Percentiles rank a stretch among this genome's conserved stretches.
phyloP scores from a whole-genome alignment of 2,888 invertebrate genomes.

The Cyaniris semiargus region DNA sequence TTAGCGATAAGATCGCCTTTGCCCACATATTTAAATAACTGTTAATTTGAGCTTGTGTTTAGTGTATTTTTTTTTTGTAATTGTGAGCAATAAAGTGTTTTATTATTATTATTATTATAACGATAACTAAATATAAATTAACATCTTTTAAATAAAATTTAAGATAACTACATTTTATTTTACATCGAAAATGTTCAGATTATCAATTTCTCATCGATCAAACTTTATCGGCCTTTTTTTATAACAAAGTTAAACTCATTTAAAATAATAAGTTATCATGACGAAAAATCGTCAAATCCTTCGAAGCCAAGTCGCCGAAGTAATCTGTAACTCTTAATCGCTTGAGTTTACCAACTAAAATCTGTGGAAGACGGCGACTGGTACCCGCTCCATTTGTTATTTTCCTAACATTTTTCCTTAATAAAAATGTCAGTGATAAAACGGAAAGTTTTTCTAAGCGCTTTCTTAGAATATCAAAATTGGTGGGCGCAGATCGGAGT shows the following conservation, averaged over 20 bases:
- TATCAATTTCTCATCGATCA: not conserved
- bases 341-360: constrained; percentile 36
- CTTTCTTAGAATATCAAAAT: constrained; percentile 25
- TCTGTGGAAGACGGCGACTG: constrained; percentile 42
- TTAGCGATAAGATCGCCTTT: too few species aligned
- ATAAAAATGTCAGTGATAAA: constrained; percentile 38
- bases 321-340: constrained; percentile 34
- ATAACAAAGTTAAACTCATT: not conserved
- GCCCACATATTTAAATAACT: too few species aligned
- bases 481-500: constrained; percentile 3
- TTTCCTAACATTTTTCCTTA: constrained; percentile 39
- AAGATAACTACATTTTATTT: too few species aligned
- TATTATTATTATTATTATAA: too few species aligned
- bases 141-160: too few species aligned
- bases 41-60: too few species aligned
- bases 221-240: not conserved
- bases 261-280: not conserved
- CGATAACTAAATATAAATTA: too few species aligned
- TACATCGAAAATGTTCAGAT: not conserved
- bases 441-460: constrained; percentile 28
- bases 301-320: constrained; percentile 22
- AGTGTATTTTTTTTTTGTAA: too few species aligned
- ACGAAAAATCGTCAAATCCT: too few species aligned
- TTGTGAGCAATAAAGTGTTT: too few species aligned
- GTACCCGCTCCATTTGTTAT: constrained; percentile 44